Evolutionary conservation across 2,888 invertebrate species (phyloP).

Genomic region (Euphydryas editha): DNA sequence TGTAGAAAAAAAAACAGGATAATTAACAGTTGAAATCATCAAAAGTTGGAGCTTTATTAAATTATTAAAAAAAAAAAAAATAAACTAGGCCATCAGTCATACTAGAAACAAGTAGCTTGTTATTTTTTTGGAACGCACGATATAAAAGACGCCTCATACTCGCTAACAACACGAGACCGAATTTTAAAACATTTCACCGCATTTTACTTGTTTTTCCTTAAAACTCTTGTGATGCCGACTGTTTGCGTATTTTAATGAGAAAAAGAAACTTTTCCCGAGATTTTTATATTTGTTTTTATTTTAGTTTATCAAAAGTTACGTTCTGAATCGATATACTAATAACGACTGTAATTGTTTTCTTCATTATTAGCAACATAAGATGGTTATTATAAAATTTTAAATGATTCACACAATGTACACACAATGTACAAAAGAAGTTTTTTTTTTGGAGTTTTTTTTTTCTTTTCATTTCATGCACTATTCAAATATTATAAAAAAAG

Average conservation of each 20-base stretch:
- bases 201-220: slow-evolving; percentile 27
- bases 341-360: too few species aligned
- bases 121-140: slow-evolving; percentile 43
- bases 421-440: too few species aligned
- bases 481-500: too few species aligned
- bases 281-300: background rate
- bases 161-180: slow-evolving; percentile 44
- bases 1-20: slow-evolving; percentile 3
- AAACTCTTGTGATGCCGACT: slow-evolving; percentile 6
- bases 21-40: slow-evolving; percentile 33
- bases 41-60: slow-evolving; percentile 30
- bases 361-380: too few species aligned
- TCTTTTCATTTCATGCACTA: too few species aligned
- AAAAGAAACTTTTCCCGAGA: background rate
- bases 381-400: too few species aligned
- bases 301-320: background rate
- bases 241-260: background rate
- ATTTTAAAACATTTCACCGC: slow-evolving; percentile 40
- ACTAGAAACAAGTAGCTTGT: slow-evolving; percentile 43
- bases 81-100: slow-evolving; percentile 36
- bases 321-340: too few species aligned
- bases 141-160: slow-evolving; percentile 40
- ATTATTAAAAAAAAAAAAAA: slow-evolving; percentile 38
- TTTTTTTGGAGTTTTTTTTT: too few species aligned
- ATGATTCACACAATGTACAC: too few species aligned